Base-by-base conservation (phyloP, 2,888 invertebrate species). In the Andrena bucephala region DNA sequence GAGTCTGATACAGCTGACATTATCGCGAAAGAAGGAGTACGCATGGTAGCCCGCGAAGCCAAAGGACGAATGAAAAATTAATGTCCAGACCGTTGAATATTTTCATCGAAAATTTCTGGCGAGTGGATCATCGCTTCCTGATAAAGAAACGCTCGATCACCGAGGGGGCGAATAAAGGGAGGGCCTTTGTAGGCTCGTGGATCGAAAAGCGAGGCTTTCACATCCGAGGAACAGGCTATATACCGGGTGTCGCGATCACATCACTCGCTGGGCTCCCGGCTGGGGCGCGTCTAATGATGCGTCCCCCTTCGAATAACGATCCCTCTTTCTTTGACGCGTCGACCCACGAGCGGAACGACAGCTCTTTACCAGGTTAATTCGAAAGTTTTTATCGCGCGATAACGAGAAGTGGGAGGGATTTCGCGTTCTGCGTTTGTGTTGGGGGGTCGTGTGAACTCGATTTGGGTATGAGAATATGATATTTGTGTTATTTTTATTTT, bases 221-320 rank as follows among this genome's bases (percentile, higher is more conserved):
- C 16, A 33, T 33, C 10, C 63, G 42, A 24, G 52, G 62, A 33
- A 72, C 52, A 52, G 10, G 2, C 16, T 67, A 48, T 59, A 60
- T 57, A 73, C 65, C 52, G 63, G 63, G 70, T 71, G 63, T 77
- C 48, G 33, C 10, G 33, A 48, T 42, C 13, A 48, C 31, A 31
- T 20, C 42, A 13, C 71, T 73, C 70, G 76, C 67, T 73, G 74
- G 81, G 75, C 79, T 70, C 63, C 75, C 79, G 54, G 52, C 57
- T 80, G 68, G 59, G 86, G 60, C 70, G 71, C n/a, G 57, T 68
- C 77, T 83, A 87, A 87, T 81, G 83, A 85, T 72, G 66, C 59
- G 57, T 75, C 71, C 60, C 54, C 31, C 67, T 50, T 62, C 31
- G 72, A 77, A 81, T 79, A 87, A 86, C 75, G 84, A 83, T 79